Conservation (phyloP, 2,797 vertebrate species). For the Oryzias sinensis region DNA sequence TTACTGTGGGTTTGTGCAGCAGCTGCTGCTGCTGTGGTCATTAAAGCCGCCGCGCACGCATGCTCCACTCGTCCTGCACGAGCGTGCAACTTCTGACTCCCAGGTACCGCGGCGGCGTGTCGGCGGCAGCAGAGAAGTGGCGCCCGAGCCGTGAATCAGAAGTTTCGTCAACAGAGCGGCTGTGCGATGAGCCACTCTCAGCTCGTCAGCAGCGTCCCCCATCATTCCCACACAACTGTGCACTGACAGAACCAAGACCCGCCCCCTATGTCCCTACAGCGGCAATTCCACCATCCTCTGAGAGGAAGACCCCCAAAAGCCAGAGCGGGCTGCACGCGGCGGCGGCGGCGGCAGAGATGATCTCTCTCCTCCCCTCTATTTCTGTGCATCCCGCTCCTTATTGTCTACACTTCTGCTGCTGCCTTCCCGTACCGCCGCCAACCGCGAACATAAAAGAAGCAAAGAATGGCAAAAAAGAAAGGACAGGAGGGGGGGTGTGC, state of each 20-base stretch:
- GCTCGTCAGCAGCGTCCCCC: constrained; percentile 64
- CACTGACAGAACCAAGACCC: constrained; percentile 61
- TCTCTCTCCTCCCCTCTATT: constrained; percentile 29
- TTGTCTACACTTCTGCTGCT: constrained; percentile 41
- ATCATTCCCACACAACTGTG: constrained; percentile 63
- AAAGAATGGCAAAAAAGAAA: constrained; percentile 24
- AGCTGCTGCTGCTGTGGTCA: constrained; percentile 35
- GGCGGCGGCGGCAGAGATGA: constrained; percentile 19
- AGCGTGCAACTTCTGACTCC: neutral
- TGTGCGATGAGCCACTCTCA: constrained; percentile 56
- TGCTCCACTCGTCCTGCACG: constrained; percentile 22
- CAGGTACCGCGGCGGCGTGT: too few relatives aligned
- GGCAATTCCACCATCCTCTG: constrained; percentile 59
- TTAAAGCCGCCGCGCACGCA: constrained; percentile 34
- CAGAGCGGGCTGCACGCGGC: constrained; percentile 32
- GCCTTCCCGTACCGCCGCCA: constrained; percentile 14
- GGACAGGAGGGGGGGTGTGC: neutral
- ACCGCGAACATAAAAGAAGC: constrained; percentile 49
- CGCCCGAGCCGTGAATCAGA: constrained; percentile 61
- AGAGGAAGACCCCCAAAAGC: constrained; percentile 56
- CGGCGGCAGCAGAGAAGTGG: constrained; percentile 11
- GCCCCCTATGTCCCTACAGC: constrained; percentile 55
- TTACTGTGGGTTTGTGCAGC: constrained; percentile 20
- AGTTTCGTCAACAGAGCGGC: constrained; percentile 62
- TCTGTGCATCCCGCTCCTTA: constrained; percentile 40